Base-by-base conservation (phyloP, 1,140 invertebrate species). In the Euschistus heros region DNA sequence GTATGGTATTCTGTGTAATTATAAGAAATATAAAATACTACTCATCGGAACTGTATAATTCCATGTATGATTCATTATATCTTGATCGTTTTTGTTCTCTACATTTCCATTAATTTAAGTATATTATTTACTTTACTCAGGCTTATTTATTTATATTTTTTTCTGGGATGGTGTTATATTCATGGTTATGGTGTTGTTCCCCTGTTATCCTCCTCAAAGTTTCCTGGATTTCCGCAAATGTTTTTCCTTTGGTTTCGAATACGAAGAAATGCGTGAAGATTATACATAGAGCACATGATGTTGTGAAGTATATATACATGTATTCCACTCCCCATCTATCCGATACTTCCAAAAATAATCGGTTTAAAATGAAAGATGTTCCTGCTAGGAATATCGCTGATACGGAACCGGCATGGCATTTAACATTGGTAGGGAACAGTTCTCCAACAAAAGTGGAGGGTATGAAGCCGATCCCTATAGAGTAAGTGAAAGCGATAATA, bases 181-280 rank as follows among this genome's bases (percentile, higher is more conserved):
- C n/a, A n/a, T n/a, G n/a, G n/a, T n/a, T n/a, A n/a, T n/a, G n/a
- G n/a, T n/a, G n/a, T n/a, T n/a, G n/a, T 6, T 59, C 55, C 0
- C 27, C 55, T 7, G 27, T 42, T 24, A 10, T 18, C 14, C 0
- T 46, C 55, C 63, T 65, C 37, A 88, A 75, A 71, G 82, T 80
- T 61, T 82, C 78, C 70, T 87, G 85, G 27, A 93, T 91, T 76
- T 92, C 80, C 66, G 85, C 79, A 37, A 91, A 80, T 54, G 81
- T 84, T 76, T 88, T 86, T 15, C 86, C 87, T 76, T 90, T 92
- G 0, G 91, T 93, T 76, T 93, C 90, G 46, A 71, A 67, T 10
- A 71, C 64, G n/a, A 66, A 64, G 13, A 67, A 65, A 37, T 67
- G 26, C 18, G 66, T 44, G 42, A 88, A 81, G 0, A 82, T 26